phyloP scores from a whole-genome alignment of 2,888 invertebrate species.

The Terebella lapidaria region DNA sequence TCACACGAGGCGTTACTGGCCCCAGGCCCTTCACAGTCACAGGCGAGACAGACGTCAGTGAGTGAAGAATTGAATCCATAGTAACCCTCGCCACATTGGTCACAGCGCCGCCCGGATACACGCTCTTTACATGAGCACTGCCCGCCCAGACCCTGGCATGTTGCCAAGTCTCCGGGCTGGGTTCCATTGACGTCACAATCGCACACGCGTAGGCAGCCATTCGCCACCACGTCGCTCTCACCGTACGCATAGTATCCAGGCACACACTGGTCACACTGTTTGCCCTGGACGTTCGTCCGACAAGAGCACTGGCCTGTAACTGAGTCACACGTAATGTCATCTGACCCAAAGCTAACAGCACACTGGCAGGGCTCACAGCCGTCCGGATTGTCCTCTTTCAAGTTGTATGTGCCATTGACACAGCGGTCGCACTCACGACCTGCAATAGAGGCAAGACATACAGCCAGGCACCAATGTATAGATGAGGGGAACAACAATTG shows the following conservation, averaged over 20 bases:
- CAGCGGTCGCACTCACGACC: conserved; percentile 16
- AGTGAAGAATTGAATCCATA: conserved; percentile 71
- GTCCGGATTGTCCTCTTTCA: neutral
- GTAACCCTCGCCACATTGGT: conserved; percentile 93
- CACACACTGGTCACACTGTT: conserved; percentile 12
- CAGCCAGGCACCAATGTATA: too few species aligned
- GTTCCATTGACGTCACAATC: conserved; percentile 12
- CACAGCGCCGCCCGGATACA: conserved; percentile 88
- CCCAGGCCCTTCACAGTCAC: conserved; percentile 15
- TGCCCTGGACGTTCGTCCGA: conserved; percentile 18
- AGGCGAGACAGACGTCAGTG: conserved; percentile 12
- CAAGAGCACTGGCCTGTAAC: conserved; percentile 29
- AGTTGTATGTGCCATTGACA: conserved; percentile 8
- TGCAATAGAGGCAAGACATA: too few species aligned
- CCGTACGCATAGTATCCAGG: conserved; percentile 14
- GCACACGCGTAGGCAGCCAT: conserved; percentile 14
- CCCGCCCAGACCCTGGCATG: conserved; percentile 64
- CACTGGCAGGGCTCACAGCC: conserved; percentile 18
- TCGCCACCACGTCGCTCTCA: conserved; percentile 4
- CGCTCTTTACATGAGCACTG: conserved; percentile 61
- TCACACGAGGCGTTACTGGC: conserved; percentile 10
- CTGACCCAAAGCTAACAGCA: neutral
- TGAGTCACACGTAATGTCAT: conserved; percentile 13
- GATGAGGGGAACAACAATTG: too few species aligned
- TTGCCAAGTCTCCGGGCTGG: conserved; percentile 3